A percentile compares a stretch with the other conserved stretches of the same genome.
Evolutionary conservation across 2,113 vertebrate species (phyloP).

Genomic region (Donacobius atricapilla): DNA sequence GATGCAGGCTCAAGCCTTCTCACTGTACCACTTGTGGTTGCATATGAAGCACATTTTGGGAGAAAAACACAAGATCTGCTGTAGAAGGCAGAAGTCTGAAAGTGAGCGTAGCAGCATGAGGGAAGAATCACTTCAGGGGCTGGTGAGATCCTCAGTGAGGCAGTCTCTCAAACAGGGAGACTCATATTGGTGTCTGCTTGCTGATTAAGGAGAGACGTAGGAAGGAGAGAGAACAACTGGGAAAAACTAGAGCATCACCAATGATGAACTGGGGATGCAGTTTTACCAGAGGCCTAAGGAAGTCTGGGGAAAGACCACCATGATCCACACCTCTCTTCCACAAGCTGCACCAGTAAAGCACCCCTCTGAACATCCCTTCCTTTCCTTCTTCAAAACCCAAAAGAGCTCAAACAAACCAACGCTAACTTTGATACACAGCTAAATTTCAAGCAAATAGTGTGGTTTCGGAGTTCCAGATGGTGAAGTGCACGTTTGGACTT

Average conservation of each 20-base stretch:
- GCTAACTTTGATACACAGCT: not conserved
- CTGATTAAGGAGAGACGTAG: not conserved
- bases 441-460: not conserved
- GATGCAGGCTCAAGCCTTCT: not conserved
- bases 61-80: not conserved
- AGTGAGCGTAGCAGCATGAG: not conserved
- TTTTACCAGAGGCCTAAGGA: not conserved
- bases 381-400: not conserved
- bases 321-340: not conserved
- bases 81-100: not conserved
- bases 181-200: not conserved
- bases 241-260: not conserved
- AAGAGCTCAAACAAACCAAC: not conserved
- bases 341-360: not conserved
- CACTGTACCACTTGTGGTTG: not conserved
- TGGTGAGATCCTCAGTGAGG: not conserved
- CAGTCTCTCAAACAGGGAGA: not conserved
- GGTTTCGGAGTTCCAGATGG: not conserved
- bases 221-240: not conserved
- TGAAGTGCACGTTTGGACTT: not conserved
- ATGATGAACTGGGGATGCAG: fast-evolving
- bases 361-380: not conserved
- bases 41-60: fast-evolving
- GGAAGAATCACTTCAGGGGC: not conserved
- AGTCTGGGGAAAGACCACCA: not conserved